Evolutionary conservation across 2,888 invertebrate species (phyloP).

Genomic region (Xestobium rufovillosum): DNA sequence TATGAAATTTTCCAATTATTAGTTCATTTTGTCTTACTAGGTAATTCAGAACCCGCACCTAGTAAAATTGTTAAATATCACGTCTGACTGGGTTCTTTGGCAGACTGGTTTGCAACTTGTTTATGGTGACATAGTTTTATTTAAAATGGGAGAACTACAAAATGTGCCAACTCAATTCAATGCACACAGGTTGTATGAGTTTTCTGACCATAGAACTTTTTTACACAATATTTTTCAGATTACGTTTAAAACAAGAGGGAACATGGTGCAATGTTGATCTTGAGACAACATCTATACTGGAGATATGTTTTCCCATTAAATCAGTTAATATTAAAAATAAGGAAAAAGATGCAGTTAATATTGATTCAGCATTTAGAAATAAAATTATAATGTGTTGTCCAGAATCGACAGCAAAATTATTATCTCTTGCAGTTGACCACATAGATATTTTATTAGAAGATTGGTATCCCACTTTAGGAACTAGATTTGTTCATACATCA

Average conservation of each 20-base stretch:
- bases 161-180: no score
- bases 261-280: constrained; percentile 80
- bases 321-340: constrained; percentile 37
- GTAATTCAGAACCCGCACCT: constrained; percentile 56
- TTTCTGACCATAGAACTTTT: no score
- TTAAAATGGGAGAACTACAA: constrained; percentile 72
- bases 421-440: constrained; percentile 88
- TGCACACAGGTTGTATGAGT: no score
- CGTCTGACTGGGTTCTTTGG: constrained; percentile 91
- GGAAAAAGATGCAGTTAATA: constrained; percentile 47
- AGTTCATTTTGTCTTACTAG: constrained; percentile 30
- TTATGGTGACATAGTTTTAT: constrained; percentile 72
- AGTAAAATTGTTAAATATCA: constrained; percentile 55
- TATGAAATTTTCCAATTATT: not conserved
- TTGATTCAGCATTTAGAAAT: no score
- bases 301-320: constrained; percentile 74
- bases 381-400: no score
- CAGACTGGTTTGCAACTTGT: constrained; percentile 83
- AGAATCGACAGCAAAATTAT: constrained; percentile 70
- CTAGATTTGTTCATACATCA: constrained; percentile 95
- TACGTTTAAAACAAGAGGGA: constrained; percentile 74
- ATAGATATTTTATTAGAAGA: constrained; percentile 94
- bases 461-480: constrained; percentile 96
- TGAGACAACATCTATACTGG: constrained; percentile 71
- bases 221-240: no score